Evolutionary conservation across 2,113 vertebrate genomes (phyloP), one percentile per base, ranked within the genome.

Genomic region (Amblyopsis rosae): DNA sequence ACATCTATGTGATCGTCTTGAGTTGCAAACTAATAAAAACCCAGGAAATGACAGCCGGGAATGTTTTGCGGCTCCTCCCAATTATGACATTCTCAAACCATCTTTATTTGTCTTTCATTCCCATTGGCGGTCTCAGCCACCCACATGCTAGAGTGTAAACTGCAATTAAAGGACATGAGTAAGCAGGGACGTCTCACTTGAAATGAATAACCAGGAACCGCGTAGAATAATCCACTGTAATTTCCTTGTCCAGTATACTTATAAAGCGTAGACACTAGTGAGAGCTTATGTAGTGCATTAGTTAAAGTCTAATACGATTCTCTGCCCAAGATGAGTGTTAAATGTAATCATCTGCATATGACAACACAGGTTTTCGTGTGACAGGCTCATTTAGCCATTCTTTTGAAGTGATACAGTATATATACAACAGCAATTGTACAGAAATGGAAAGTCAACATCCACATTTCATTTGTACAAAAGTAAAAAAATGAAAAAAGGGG

Each of bases 121-220:
- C 67, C 64, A 48, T 35, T 1, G 41, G 64, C 68, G 69, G 75
- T 65, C 55, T 82, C 73, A 75, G 48, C 73, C 85, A 81, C 83
- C 76, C 86, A 85, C 76, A 49, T 59, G 70, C 72, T 71, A 46
- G 12, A 59, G 68, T n/a, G 81, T 83, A 87, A 89, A 87, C 76
- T 89, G 78, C 86, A 90, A 91, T 90, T 87, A 90, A 26, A 76
- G 76, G 82, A 84, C 82, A 77, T 80, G 82, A 88, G 80, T 82
- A 88, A 84, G 73, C 82, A 78, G 75, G 77, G 70, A 83, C 79
- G 78, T 86, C 81, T 81, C 81, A 70, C 50, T 79, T 67, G 61
- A 80, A 74, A 57, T 55, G 69, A 89, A 85, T 72, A 53, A 17
- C 5, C 49, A 62, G 16, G 64, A 86, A 85, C 82, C 83, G 86